A percentile compares a stretch with the other conserved stretches of the same genome.
Conservation (phyloP, 2,113 vertebrate genomes). For the Pedetes capensis region DNA sequence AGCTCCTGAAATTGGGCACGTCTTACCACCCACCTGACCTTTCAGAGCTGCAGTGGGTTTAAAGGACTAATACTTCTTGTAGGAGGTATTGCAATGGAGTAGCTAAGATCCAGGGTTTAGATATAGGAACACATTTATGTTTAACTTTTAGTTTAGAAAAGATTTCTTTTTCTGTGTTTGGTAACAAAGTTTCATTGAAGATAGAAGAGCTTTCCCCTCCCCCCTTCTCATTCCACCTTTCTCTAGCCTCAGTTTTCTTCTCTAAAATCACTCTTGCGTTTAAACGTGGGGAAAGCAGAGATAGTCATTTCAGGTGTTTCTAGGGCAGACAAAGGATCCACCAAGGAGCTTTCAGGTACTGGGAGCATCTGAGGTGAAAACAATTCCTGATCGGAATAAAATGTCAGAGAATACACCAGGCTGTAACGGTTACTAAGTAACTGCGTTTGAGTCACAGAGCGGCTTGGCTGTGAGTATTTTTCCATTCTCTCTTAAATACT, state of each 20-base stretch:
- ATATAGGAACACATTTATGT: slow-evolving; percentile 3
- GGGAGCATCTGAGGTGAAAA: background rate
- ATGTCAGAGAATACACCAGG: background rate
- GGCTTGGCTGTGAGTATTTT: background rate
- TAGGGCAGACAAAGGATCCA: background rate
- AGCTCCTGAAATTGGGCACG: background rate
- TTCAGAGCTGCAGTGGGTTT: background rate
- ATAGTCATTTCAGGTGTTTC: background rate
- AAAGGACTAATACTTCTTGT: background rate
- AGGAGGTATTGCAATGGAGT: background rate
- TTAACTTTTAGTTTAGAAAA: slow-evolving; percentile 18
- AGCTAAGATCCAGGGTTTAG: background rate
- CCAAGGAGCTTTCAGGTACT: background rate
- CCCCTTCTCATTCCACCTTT: background rate
- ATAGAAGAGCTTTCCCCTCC: background rate
- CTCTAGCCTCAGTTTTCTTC: background rate
- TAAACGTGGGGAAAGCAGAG: background rate
- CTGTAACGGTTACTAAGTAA: background rate
- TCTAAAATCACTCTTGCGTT: background rate
- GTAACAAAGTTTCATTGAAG: background rate
- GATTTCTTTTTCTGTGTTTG: background rate
- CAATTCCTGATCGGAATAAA: slow-evolving; percentile 23
- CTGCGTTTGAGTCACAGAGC: background rate
- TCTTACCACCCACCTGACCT: background rate
- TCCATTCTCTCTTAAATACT: background rate